A percentile compares a stretch with the other conserved stretches of the same genome.
Evolutionary conservation across 2,797 vertebrate genomes (phyloP).

Genomic region (Picus viridis): DNA sequence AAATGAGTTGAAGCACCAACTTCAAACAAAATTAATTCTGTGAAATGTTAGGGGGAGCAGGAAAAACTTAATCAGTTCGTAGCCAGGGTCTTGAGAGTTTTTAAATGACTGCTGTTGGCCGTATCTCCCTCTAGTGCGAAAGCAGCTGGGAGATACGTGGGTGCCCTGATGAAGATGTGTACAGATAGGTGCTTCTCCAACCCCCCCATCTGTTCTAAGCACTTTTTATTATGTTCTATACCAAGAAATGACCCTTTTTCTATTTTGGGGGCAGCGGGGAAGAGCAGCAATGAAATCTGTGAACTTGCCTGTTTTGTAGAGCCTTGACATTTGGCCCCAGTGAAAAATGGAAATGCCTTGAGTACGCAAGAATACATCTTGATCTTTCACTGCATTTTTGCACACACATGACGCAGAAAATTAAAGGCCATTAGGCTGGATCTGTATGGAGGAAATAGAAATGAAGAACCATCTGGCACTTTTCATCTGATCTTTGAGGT

Average conservation of each 20-base stretch:
- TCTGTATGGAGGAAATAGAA: not conserved
- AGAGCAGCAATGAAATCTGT: not conserved
- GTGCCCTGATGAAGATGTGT: not conserved
- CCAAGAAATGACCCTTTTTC: not conserved
- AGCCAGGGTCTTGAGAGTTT: not conserved
- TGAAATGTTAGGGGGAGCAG: not conserved
- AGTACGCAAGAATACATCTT: not conserved
- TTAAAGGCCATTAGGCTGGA: not conserved
- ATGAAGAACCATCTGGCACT: not conserved
- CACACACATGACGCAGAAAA: not conserved
- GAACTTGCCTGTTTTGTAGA: not conserved
- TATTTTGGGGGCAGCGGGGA: not conserved
- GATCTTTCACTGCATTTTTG: not conserved
- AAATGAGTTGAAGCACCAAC: not conserved
- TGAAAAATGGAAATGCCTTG: not conserved
- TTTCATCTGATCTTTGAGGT: not conserved
- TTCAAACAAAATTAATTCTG: not conserved
- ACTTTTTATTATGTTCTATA: not conserved
- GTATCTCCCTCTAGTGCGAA: not conserved
- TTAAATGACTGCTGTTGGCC: not conserved
- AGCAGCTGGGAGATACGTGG: not conserved
- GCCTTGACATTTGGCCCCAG: not conserved
- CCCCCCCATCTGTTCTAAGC: not conserved
- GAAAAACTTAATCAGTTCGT: not conserved
- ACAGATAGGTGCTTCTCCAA: not conserved